A percentile compares a stretch with the other conserved stretches of the same genome.
Evolutionary conservation across 2,888 invertebrate genomes (phyloP).

Genomic region (Cantharis nigra): DNA sequence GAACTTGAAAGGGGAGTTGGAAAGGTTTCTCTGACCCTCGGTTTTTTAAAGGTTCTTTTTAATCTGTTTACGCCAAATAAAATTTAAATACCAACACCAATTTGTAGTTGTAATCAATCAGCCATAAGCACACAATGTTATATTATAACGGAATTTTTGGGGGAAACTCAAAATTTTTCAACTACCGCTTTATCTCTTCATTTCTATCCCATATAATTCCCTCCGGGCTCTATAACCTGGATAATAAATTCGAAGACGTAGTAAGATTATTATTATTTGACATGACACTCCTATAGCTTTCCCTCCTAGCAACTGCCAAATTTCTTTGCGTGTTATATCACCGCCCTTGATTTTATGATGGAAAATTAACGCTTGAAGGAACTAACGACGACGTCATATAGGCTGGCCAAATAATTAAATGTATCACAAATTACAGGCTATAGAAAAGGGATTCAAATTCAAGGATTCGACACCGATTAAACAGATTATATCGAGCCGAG

Average conservation of each 20-base stretch:
- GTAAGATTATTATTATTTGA: background rate
- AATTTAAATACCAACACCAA: background rate
- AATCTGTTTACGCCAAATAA: background rate
- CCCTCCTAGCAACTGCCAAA: background rate
- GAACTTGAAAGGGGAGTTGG: constrained; percentile 4
- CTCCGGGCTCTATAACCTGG: background rate
- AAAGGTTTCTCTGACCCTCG: constrained; percentile 5
- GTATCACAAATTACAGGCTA: background rate
- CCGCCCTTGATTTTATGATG: constrained; percentile 1
- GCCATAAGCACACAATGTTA: background rate
- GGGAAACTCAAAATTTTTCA: background rate
- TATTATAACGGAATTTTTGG: background rate
- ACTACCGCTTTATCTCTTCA: background rate
- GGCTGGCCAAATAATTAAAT: background rate
- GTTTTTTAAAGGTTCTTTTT: constrained; percentile 8
- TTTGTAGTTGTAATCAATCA: background rate
- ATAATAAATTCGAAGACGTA: constrained; percentile 2
- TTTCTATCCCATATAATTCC: background rate
- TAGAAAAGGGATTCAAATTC: background rate
- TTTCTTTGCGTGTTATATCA: background rate
- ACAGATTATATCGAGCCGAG: background rate
- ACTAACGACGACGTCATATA: background rate
- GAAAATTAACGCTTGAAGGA: constrained; percentile 4
- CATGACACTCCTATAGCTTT: constrained; percentile 1
- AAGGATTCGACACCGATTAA: background rate